phyloP scores from a whole-genome alignment of 2,888 invertebrate genomes.

The Drepana falcataria region DNA sequence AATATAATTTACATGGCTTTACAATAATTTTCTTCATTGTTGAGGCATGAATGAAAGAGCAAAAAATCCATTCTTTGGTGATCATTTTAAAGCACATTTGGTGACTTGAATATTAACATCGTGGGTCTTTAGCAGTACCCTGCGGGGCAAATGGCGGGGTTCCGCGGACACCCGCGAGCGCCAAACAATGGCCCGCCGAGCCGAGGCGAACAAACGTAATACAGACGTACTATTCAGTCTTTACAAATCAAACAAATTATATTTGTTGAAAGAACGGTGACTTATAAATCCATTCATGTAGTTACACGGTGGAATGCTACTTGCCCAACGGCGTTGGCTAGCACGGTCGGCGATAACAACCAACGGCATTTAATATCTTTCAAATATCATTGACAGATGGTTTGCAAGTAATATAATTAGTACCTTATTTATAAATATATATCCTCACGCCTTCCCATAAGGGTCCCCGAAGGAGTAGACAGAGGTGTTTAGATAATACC shows the following conservation, averaged over 20 bases:
- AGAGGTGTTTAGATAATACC: too few species aligned
- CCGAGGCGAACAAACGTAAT: slow-evolving; percentile 42
- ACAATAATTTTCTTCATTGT: slow-evolving; percentile 12
- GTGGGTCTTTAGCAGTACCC: slow-evolving; percentile 71
- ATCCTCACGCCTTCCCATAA: too few species aligned
- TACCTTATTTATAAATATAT: too few species aligned
- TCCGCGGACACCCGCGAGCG: slow-evolving; percentile 65
- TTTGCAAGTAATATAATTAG: too few species aligned
- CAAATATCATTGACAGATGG: too few species aligned
- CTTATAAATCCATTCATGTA: slow-evolving; percentile 44
- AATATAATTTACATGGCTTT: not conserved
- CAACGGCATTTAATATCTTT: too few species aligned
- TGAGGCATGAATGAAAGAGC: slow-evolving; percentile 45
- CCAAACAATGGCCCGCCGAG: slow-evolving; percentile 54
- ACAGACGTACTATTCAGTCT: slow-evolving; percentile 62
- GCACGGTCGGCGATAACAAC: not conserved
- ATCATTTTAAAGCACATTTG: slow-evolving; percentile 55
- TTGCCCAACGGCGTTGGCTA: not conserved
- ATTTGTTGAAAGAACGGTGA: slow-evolving; percentile 53
- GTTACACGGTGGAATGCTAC: not conserved
- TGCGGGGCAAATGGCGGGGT: slow-evolving; percentile 71
- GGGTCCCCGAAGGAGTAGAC: too few species aligned
- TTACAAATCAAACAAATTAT: slow-evolving; percentile 77
- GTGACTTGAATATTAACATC: slow-evolving; percentile 64
- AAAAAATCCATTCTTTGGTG: slow-evolving; percentile 46